A percentile compares a stretch with the other conserved stretches of the same genome.
These are phyloP conservation scores for Apodemia mormo DNA, from an alignment of 2,888 invertebrate genomes.

Conservation along the genomic window DNA sequence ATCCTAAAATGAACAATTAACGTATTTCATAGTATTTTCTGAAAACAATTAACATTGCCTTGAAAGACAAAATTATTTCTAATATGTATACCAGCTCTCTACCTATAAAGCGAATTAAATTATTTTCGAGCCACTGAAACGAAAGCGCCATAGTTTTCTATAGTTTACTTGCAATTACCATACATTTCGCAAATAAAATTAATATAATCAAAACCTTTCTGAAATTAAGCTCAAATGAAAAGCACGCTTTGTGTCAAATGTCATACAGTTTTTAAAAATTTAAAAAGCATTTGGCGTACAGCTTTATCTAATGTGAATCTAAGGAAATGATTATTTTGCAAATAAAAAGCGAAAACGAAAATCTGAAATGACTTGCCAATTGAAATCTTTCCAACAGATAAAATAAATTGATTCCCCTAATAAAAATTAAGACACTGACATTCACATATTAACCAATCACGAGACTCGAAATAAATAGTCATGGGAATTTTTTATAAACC, in stretches of 20 bases:
- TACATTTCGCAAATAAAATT: conserved; percentile 13
- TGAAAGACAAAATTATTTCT: neutral
- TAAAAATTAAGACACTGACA: conserved; percentile 51
- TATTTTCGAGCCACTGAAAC: neutral
- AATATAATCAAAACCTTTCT: neutral
- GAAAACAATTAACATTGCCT: neutral
- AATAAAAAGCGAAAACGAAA: conserved; percentile 40
- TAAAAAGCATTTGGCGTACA: conserved; percentile 24
- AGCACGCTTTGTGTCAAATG: neutral
- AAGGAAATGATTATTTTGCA: conserved; percentile 27
- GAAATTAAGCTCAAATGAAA: conserved; percentile 10
- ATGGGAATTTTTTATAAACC: conserved; percentile 64
- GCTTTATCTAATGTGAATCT: conserved; percentile 30
- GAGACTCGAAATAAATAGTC: conserved; percentile 56
- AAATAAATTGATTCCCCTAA: conserved; percentile 41
- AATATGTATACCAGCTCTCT: neutral
- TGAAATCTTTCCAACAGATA: conserved; percentile 36
- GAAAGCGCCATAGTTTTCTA: neutral
- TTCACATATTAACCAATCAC: conserved; percentile 59
- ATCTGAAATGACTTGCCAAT: conserved; percentile 44
- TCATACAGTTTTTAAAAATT: neutral
- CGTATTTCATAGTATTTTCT: neutral
- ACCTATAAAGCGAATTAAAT: neutral
- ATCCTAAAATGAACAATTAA: neutral
- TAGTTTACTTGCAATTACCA: conserved; percentile 9